Evolutionary conservation across 2,888 invertebrate genomes (phyloP).

Genomic region (Sisyra terminalis): DNA sequence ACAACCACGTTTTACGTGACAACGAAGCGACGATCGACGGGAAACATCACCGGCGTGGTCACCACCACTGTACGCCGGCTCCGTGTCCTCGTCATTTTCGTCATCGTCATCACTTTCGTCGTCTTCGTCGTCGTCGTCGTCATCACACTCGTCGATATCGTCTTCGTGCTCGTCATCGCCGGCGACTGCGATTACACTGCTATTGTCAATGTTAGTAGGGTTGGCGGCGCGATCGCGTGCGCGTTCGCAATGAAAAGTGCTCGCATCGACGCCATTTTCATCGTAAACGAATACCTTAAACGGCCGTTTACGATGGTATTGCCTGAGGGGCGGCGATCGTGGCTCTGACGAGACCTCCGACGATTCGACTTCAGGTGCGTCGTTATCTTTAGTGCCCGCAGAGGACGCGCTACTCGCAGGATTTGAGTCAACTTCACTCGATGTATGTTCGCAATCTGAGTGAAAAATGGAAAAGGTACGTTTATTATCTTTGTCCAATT

Average conservation of each 20-base stretch:
- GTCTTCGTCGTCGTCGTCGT: background rate
- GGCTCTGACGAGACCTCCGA: constrained; percentile 4
- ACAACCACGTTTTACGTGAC: constrained; percentile 5
- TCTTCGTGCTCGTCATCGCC: background rate
- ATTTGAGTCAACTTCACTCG: constrained; percentile 6
- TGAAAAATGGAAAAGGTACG: constrained; percentile 1
- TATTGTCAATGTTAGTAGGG: background rate
- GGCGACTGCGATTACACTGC: background rate
- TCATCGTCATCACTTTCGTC: background rate
- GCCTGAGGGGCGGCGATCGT: background rate
- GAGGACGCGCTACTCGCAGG: constrained; percentile 1
- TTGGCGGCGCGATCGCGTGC: background rate
- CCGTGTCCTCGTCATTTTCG: background rate
- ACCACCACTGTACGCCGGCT: background rate
- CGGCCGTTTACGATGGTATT: constrained; percentile 2
- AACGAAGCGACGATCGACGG: constrained; percentile 2
- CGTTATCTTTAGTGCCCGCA: constrained; percentile 4
- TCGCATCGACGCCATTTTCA: constrained; percentile 2
- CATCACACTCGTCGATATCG: background rate
- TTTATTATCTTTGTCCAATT: background rate
- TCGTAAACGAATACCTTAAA: constrained; percentile 4
- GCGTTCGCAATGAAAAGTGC: background rate
- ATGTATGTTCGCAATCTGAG: constrained; percentile 4
- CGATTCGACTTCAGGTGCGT: background rate
- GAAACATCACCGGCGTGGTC: background rate